Base-by-base conservation (phyloP, 2,797 vertebrate genomes). In the Neoniphon sammara region DNA sequence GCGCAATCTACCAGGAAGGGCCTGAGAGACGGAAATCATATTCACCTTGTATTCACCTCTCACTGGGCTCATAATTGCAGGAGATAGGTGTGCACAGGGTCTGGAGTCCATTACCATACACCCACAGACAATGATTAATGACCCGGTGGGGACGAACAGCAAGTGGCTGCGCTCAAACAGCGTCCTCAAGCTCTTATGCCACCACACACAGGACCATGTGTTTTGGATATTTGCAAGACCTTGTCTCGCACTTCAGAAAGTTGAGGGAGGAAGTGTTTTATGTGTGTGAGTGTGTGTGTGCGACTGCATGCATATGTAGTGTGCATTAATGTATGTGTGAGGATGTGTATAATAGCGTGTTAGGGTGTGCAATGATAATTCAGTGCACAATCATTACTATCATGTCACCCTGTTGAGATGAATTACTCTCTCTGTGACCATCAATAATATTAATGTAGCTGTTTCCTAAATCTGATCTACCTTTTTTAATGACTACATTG, bases 101-200 rank as follows among this genome's bases (percentile, higher is more conserved):
- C 85, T 72, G 75, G 73, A 91, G 90, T 91, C 90, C 87, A 94
- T 94, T 93, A 90, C 64, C 75, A 86, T 89, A 85, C 75, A 77
- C 84, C 90, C 84, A 65, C 84, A 83, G 89, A 90, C 85, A 66
- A 82, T 94, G 93, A 94, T 94, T 94, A 94, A 95, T 93, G 91
- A 85, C 87, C 81, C 76, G 18, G 84, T 73, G 81, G 86, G 87
- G 87, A 85, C 85, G 78, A 91, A 84, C 89, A 87, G 89, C 72
- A 49, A 89, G 88, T 57, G 58, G 59, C 67, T 46, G 59, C 87
- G 85, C 72, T 89, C 86, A 82, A 62, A 75, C 74, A 46, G 88
- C 14, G 65, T 85, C 69, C 18, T 11, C 55, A 52, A 78, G 73
- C 87, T 89, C 74, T 73, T 73, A 34, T 36, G 80, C 73, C 80